A percentile compares a stretch with the other conserved stretches of the same genome.
Conservation (phyloP, 2,888 invertebrate genomes). For the Stictocephala bisonia region DNA sequence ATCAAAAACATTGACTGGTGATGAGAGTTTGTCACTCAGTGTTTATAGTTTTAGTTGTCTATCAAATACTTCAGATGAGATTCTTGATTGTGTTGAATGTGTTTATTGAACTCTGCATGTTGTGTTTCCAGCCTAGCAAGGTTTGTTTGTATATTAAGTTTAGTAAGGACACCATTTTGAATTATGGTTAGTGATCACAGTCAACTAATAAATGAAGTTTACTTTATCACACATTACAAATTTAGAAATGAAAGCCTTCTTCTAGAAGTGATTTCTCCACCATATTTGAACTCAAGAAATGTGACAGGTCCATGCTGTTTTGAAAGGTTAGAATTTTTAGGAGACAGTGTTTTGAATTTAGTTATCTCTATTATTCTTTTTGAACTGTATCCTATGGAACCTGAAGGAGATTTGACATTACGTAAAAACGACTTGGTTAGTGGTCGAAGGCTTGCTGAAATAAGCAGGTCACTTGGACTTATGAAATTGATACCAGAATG, state of each 20-base stretch:
- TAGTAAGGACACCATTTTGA: too few relatives aligned
- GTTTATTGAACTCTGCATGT: too few relatives aligned
- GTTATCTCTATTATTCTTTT: constrained; percentile 20
- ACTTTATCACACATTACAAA: constrained; percentile 16
- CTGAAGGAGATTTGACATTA: not conserved
- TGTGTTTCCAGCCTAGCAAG: too few relatives aligned
- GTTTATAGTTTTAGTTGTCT: too few relatives aligned
- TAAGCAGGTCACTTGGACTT: not conserved
- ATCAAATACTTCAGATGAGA: too few relatives aligned
- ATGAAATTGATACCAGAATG: constrained; percentile 1
- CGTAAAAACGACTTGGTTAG: constrained; percentile 12
- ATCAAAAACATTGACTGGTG: too few relatives aligned
- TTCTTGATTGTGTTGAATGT: too few relatives aligned
- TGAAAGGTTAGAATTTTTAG: constrained; percentile 25
- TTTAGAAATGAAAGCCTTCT: constrained; percentile 18
- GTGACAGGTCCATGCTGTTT: not conserved
- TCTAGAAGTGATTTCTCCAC: constrained; percentile 3
- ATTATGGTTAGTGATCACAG: not conserved
- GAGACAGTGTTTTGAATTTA: constrained; percentile 24
- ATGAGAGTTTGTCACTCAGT: too few relatives aligned
- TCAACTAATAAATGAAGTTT: not conserved
- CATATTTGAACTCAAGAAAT: too few relatives aligned
- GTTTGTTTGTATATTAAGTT: too few relatives aligned
- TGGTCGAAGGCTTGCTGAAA: not conserved
- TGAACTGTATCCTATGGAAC: constrained; percentile 13